Percentiles rank a stretch among this genome's conserved stretches.
Conservation (phyloP, 2,888 invertebrate genomes). For the Tachina grossa region DNA sequence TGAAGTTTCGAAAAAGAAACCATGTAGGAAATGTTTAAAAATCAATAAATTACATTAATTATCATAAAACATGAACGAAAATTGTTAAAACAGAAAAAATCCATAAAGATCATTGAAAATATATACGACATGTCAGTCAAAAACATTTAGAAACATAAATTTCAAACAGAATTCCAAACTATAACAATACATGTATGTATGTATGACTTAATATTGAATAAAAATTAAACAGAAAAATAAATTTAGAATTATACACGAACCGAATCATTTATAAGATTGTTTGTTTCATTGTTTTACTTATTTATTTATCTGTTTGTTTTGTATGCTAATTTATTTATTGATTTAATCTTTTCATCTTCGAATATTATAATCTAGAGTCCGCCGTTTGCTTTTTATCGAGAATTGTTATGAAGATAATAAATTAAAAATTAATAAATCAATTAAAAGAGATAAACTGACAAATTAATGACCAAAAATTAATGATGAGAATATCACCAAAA, state of each 20-base stretch:
- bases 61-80: slow-evolving; percentile 71
- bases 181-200: slow-evolving; percentile 17
- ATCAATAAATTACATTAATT: slow-evolving; percentile 70
- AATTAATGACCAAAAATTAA: slow-evolving; percentile 60
- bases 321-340: slow-evolving; percentile 51
- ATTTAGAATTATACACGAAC: slow-evolving; percentile 42
- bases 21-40: slow-evolving; percentile 68
- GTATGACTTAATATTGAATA: slow-evolving; percentile 42
- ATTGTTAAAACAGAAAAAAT: slow-evolving; percentile 55
- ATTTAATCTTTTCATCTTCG: slow-evolving; percentile 36
- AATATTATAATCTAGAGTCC: slow-evolving; percentile 46
- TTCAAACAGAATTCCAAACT: slow-evolving; percentile 39
- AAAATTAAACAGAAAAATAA: slow-evolving; percentile 41
- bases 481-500: slow-evolving; percentile 21
- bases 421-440: slow-evolving; percentile 71
- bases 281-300: slow-evolving; percentile 34
- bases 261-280: slow-evolving; percentile 41
- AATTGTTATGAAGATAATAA: slow-evolving; percentile 53
- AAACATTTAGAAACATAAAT: slow-evolving; percentile 61
- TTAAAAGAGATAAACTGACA: slow-evolving; percentile 62
- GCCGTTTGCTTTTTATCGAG: slow-evolving; percentile 32
- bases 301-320: slow-evolving; percentile 18
- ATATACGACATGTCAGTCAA: slow-evolving; percentile 58
- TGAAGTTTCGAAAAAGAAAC: slow-evolving; percentile 34
- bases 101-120: slow-evolving; percentile 63